These are phyloP conservation scores for Indri indri DNA, from an alignment of 2,113 vertebrate genomes.

Conservation along the genomic window DNA sequence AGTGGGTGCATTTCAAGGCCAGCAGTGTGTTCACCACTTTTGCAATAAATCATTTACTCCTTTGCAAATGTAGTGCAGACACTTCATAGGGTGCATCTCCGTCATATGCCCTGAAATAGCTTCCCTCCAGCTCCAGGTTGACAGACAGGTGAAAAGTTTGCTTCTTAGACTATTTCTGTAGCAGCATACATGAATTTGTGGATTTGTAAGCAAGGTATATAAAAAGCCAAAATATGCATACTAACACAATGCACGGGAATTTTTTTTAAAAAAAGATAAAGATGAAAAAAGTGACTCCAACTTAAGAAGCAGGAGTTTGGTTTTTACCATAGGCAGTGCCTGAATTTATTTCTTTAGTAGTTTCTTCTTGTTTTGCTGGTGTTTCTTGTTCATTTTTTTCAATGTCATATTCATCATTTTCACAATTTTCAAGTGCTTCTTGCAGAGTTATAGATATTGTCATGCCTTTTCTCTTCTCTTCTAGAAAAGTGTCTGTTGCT, in stretches of 20 bases:
- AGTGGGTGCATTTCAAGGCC: not conserved
- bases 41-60: not conserved
- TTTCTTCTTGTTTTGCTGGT: not conserved
- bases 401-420: not conserved
- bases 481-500: not conserved
- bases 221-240: not conserved
- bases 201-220: not conserved
- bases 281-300: not conserved
- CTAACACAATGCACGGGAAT: not conserved
- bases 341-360: not conserved
- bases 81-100: not conserved
- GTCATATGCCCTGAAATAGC: not conserved
- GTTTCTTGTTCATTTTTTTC: conserved; percentile 43
- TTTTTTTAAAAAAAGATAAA: not conserved
- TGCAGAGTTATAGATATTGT: not conserved
- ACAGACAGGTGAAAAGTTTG: not conserved
- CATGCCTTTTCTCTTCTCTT: not conserved
- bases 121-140: not conserved
- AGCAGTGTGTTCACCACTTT: not conserved
- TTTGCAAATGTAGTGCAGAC: not conserved
- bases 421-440: conserved; percentile 16
- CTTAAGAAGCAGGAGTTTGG: not conserved
- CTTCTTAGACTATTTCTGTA: no score
- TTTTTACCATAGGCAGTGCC: conserved; percentile 50
- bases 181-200: not conserved